Base-by-base conservation (phyloP, 2,797 vertebrate genomes). In the Pipistrellus kuhlii region DNA sequence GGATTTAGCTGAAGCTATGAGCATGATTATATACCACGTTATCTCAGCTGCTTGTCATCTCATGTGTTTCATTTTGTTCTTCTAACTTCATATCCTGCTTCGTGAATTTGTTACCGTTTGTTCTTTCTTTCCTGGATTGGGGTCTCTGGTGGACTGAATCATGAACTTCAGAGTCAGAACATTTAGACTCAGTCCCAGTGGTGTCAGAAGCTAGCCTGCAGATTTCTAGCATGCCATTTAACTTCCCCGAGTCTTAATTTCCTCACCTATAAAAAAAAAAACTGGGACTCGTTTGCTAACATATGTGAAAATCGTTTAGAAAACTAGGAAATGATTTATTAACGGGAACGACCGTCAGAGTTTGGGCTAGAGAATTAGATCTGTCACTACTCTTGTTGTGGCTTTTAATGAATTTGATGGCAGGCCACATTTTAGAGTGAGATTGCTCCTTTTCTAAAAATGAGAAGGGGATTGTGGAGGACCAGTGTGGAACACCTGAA, bases 391-490 rank as follows among this genome's bases (percentile, higher is more conserved):
- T 55, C n/a, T 41, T 23, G 25, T 55, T 25, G 32, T 11, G 17
- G 27, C 68, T 69, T 76, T 72, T 53, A 64, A 82, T 9, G 0
- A 21, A 94, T 96, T 83, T 97, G 97, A 96, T 94, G 97, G 97
- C 95, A 96, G 95, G 95, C 91, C 8, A 85, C 21, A 85, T 81
- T 95, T 97, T 82, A 97, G 95, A 96, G 91, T 55, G 0, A 97
- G 91, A 95, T 97, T n/a, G 91, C 91, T 97, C 91, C 95, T 94
- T 95, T 96, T 96, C 92, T 90, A 96, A 97, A 97, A 76, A 95
- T 93, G 72, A 97, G 87, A 68, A 90, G 82, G 95, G 84, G 94
- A 91, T 92, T 96, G 90, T 64, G 30, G 27, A 93, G 44, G 68
- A 88, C 78, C 6, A 72, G 32, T 20, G 64, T 41, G 8, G 44